Evolutionary conservation across 1,140 invertebrate genomes (phyloP), one percentile per base, ranked within the genome.

Genomic region (Anastrepha ludens): DNA sequence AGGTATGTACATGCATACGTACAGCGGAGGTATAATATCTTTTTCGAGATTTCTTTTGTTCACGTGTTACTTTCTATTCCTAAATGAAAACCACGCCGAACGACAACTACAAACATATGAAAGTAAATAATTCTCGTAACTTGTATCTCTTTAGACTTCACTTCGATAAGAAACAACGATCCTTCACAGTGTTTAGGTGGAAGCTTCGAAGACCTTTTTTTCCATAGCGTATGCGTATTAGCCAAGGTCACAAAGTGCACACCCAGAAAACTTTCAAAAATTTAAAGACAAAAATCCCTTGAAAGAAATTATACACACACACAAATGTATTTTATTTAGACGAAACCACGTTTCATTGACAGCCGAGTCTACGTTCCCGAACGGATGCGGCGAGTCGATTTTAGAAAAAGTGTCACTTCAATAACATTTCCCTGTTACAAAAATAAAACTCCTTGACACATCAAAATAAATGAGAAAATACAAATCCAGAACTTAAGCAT

Each of bases 41-140:
- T 81, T 81, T 81, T 55, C 50, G 74, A 50, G 70, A 50, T 74
- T 81, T 81, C 74, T 81, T 81, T 81, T 81, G 74, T 81, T 81
- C 74, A 62, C 13, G 85, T 86, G 85, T 86, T 86, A 62, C 85
- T 86, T 86, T 86, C 85, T 86, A 62, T 86, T 62, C 85, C 85
- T 86, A 86, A 86, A 86, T 62, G 59, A 15, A 62, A 86, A 41
- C 17, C 85, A 86, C 60, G 85, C 59, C 85, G 29, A 59, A 55
- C 74, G 47, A 47, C 47, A n/a, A 81, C 74, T 50, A 55, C 3
- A 58, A 81, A 55, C 2, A 20, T 70, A 20, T 41, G 74, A 81
- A 62, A 81, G 44, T 50, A 81, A 81, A 20, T 81, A 29, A 55
- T 55, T 41, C 47, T 55, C n/a, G 9, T 9, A 8, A 50, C n/a